Percentiles rank a stretch among this genome's conserved stretches.
Conservation (phyloP, 2,888 invertebrate genomes). For the Drosophila stalkeri region DNA sequence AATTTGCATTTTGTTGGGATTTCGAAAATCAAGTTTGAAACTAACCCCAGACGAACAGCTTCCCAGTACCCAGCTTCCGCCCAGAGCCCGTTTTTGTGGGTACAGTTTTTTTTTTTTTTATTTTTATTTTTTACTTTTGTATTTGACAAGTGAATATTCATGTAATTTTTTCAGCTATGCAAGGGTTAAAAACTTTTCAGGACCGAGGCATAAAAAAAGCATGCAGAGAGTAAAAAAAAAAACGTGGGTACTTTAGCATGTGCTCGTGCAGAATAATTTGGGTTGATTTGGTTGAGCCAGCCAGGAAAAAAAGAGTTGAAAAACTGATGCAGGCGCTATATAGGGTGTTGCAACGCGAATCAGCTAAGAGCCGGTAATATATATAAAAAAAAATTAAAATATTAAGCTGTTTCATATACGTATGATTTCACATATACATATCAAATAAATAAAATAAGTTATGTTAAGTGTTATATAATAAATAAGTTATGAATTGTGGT, state of each 20-base stretch:
- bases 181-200: conserved; percentile 80
- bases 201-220: conserved; percentile 29
- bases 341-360: conserved; percentile 52
- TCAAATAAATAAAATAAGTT: too few species aligned
- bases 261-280: conserved; percentile 82
- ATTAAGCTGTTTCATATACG: too few species aligned
- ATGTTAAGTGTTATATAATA: too few species aligned
- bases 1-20: conserved; percentile 84
- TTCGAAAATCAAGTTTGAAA: conserved; percentile 77
- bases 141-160: conserved; percentile 85
- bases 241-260: conserved; percentile 85
- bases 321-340: conserved; percentile 28
- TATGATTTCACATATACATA: too few species aligned
- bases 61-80: conserved; percentile 25
- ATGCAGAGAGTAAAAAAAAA: conserved; percentile 61
- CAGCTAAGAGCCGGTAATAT: too few species aligned
- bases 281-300: conserved; percentile 58
- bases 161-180: conserved; percentile 64
- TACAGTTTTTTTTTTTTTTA: conserved; percentile 40
- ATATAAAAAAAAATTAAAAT: too few species aligned
- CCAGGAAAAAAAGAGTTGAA: conserved; percentile 51
- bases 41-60: conserved; percentile 66
- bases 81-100: conserved; percentile 41
- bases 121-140: conserved; percentile 54
- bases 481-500: too few species aligned